Evolutionary conservation across 2,113 vertebrate genomes (phyloP), one percentile per base, ranked within the genome.

Genomic region (Puffinus mauretanicus): DNA sequence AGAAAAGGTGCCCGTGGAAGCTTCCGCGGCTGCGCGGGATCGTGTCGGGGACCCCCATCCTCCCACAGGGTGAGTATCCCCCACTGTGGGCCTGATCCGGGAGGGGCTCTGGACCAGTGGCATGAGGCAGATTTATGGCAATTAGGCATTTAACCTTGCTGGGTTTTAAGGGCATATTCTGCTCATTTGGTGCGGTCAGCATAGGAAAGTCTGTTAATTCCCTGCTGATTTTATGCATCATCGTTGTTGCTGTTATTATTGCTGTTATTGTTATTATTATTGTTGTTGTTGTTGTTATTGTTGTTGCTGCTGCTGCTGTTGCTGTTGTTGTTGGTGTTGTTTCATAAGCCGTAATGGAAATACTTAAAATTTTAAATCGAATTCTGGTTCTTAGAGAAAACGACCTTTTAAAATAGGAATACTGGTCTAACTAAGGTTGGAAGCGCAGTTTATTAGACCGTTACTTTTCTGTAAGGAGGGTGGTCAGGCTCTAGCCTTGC

Each of bases 21-120:
- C 7, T 65, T 18, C 26, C 0, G 1, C 3, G 11, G 24, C 26
- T 7, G 10, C 21, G 27, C 0, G 0, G 11, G 27, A 54, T 16
- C 0, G 15, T 0, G 0, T 2, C 0, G 0, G 40, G 30, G 40
- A 67, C 13, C 10, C 3, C 15, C 11, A 18, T 16, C 16, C 27
- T 40, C 34, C 30, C 60, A 32, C 2, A 7, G 11, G 29, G 88
- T 87, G 34, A 94, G 90, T 64, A 44, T 11, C 16, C 18, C 4
- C 4, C 26, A 17, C 22, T 2, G 2, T 3, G 34, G 44, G 3
- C 26, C 22, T 49, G 29, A 18, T 16, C 6, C 2, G 3, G 38
- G 26, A 10, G 34, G 8, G 20, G 7, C 1, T 67, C 21, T 0
- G 0, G 14, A 67, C 18, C 10, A 13, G 6, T 1, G 5, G 17